Conservation (phyloP, 2,888 invertebrate genomes). For the Oligia strigilis region DNA sequence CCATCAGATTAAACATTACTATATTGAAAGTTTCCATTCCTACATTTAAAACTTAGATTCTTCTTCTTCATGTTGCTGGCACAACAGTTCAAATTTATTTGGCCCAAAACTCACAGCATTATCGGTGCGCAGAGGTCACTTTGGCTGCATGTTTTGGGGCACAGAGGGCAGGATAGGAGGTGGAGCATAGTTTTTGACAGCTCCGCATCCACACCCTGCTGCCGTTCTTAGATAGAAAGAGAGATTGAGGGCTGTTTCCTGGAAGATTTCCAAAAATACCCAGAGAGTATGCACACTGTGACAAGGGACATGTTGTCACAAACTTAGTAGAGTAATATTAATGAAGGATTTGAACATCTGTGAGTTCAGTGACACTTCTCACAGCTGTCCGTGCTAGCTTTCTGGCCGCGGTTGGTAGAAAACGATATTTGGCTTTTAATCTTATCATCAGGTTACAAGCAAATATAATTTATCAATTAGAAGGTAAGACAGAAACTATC, state of each 20-base stretch:
- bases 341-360: neutral
- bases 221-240: neutral
- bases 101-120: neutral
- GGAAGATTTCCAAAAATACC: neutral
- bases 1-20: neutral
- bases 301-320: neutral
- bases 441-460: constrained; percentile 30
- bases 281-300: too few species aligned
- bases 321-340: neutral
- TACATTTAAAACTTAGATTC: neutral
- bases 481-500: neutral
- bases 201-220: too few species aligned
- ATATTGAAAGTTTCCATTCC: neutral
- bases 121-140: neutral
- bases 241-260: neutral
- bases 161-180: neutral
- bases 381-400: neutral
- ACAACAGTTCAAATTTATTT: neutral
- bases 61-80: neutral
- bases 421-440: constrained; percentile 19
- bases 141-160: neutral
- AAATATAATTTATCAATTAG: constrained; percentile 38
- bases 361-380: neutral
- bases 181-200: neutral
- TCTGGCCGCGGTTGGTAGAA: neutral